Base-by-base conservation (phyloP, 2,888 invertebrate species). In the Julus scanicus region DNA sequence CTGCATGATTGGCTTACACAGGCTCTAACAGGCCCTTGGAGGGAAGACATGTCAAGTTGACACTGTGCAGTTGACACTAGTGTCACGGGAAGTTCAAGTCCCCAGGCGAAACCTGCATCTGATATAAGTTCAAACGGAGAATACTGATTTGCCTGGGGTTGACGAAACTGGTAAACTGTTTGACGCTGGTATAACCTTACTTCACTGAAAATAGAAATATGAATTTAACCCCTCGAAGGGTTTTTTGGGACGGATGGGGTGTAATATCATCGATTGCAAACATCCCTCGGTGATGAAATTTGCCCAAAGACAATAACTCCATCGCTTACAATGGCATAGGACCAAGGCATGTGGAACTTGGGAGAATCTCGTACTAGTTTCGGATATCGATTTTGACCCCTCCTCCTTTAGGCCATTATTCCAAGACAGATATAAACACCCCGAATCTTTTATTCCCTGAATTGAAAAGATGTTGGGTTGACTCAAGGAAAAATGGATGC, bases 401-500 rank as follows among this genome's bases (percentile, higher is more conserved):
- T 71, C 37, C 80, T 8, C 80, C 80, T 20, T 71, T 6, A 6
- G 71, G 71, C 71, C 29, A 29, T 71, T 71, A 29, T 71, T 37
- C 80, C 29, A 80, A 80, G 80, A 80, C 3, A 13, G 11, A 8
- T 53, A 13, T 13, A 53, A 53, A 53, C 80, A 13, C 37, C 80
- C 80, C 71, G 63, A 80, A 80, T 80, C 37, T 80, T 80, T 80
- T 80, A 80, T 80, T 80, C 20, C 4, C 37, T 2, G 13, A 80
- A 80, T 80, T 80, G 13, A 29, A 80, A 80, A 80, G 80, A 80
- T 80, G 80, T 80, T 80, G 80, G 80, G 37, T 37, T 11, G 20
- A 20, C 80, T 80, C 37, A 80, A 80, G 37, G 37, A 37, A 3
- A 13, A 1, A 9, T 11, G 37, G 80, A 37, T 80, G 80, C 2